Conservation (phyloP, 2,113 vertebrate genomes). For the Cercocebus atys region DNA sequence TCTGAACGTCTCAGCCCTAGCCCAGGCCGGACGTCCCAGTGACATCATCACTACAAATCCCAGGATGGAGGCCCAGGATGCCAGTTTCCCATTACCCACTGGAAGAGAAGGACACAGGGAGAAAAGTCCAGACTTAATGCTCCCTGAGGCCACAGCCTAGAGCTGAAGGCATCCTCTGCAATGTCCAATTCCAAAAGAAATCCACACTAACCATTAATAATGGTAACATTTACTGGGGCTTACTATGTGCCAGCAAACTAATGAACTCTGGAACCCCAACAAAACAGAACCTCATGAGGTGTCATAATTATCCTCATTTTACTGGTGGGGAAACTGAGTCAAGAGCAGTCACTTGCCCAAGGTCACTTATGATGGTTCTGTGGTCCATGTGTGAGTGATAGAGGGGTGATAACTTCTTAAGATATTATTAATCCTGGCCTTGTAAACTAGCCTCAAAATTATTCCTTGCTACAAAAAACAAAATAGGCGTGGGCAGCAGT, state of each 20-base stretch:
- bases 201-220: fast-evolving
- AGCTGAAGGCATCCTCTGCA: too few species aligned
- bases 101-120: constrained; percentile 46
- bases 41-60: constrained; percentile 99
- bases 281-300: neutral
- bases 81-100: constrained; percentile 97
- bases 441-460: neutral
- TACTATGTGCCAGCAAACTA: fast-evolving
- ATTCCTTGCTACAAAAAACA: neutral
- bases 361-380: neutral
- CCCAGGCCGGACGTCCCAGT: constrained; percentile 95
- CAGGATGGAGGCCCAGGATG: constrained; percentile 94
- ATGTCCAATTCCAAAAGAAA: neutral
- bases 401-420: neutral
- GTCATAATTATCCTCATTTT: neutral
- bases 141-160: neutral
- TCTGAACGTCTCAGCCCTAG: constrained; percentile 43
- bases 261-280: too few species aligned
- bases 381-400: neutral
- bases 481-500: too few species aligned
- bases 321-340: neutral
- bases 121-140: neutral
- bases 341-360: neutral
- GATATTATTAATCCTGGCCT: neutral
- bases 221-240: fast-evolving